Evolutionary conservation across 2,888 invertebrate genomes (phyloP), one percentile per base, ranked within the genome.

Genomic region (Dilophus febrilis): DNA sequence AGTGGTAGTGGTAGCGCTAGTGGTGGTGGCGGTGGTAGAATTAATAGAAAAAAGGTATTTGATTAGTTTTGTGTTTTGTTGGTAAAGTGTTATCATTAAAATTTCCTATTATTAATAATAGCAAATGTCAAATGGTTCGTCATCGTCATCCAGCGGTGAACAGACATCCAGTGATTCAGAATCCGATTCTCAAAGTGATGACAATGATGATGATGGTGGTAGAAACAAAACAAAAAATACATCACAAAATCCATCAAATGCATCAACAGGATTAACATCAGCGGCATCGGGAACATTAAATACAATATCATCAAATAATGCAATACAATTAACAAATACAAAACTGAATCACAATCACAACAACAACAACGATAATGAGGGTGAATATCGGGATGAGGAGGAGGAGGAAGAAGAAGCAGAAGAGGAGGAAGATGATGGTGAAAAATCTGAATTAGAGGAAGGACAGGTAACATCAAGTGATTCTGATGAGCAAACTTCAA

Each of bases 401-500:
- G 14, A 0, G 58, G 48, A 29, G 58, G n/a, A n/a, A n/a, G n/a
- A n/a, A n/a, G n/a, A n/a, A n/a, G n/a, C n/a, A n/a, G n/a, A n/a
- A n/a, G n/a, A 61, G 29, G 52, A 50, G 14, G 57, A 59, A 29
- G 52, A 67, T n/a, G 68, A 66, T 2, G 29, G 16, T 8, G 64
- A 66, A 7, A 70, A 69, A 45, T 81, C 81, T 38, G 86, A 87
- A 52, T 80, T 81, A 0, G 86, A 87, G 59, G 87, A 87, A 71
- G 86, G 79, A 22, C 90, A 91, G 64, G 88, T 91, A 0, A 22
- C 22, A 22, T 85, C 85, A 1, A 72, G 75, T 10, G 77, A 77
- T 51, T 72, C 71, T 7, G 53, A 71, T 64, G 66, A 70, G 0
- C 68, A 67, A 2, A 72, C 71, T 48, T 73, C 71, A 40, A 81